Evolutionary conservation across 2,888 invertebrate genomes (phyloP), one percentile per base, ranked within the genome.

Genomic region (Cotesia congregata): DNA sequence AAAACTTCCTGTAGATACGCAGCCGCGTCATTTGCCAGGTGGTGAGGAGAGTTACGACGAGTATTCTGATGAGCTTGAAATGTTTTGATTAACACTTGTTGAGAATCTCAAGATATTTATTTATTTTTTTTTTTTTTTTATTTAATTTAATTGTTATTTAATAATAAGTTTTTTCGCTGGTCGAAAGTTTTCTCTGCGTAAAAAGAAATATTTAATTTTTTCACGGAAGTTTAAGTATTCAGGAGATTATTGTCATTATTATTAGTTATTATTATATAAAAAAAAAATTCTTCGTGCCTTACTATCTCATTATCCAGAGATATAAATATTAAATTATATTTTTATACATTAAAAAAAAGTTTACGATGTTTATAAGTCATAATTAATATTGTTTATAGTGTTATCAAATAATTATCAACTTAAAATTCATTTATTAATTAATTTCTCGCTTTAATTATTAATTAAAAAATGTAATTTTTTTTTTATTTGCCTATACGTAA

Each of bases 11-110:
- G 15, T n/a, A 9, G n/a, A 61, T 17, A 38, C 30, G 3, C 30
- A 30, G 3, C 17, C 62, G 12, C 75, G 62, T 39, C 6, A 82
- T 38, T 67, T 80, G 6, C 85, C 87, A 0, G 86, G 80, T 65
- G 85, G 85, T 6, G 85, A 79, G 77, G 85, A 85, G 40, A 83
- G 82, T 72, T 76, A 79, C 6, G 83, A 84, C 12, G n/a, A 79
- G 0, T 82, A 83, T 41, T 81, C 79, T 0, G 84, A 83, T 38
- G 79, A 78, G 59, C 64, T 84, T 20, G 80, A 83, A 70, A 61
- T 83, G 68, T 81, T 62, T 59, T 77, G 39, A 67, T 65, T 12
- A 41, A 30, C 6, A 12, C 5, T 70, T 9, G 30, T 38, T 50
- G 6, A 30, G 3, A n/a, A 17, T 17, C 62, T 40, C 39, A 38